These are phyloP conservation scores for Balearica regulorum DNA, from an alignment of 2,797 vertebrate genomes.

Conservation along the genomic window DNA sequence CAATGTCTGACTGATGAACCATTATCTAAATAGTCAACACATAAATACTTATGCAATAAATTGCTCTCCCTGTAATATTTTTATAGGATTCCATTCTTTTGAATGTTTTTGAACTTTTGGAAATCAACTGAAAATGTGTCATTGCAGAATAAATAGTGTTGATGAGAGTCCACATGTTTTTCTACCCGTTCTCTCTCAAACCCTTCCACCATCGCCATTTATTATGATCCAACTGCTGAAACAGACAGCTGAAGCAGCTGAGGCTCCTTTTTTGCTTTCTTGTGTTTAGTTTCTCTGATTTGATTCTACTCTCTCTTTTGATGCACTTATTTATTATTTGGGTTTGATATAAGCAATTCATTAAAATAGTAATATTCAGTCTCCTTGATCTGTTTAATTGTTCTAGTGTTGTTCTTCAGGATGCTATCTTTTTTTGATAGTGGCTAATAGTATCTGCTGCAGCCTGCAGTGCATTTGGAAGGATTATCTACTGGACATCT, in stretches of 20 bases:
- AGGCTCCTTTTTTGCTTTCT: neutral
- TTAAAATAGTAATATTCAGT: neutral
- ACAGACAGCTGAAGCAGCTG: neutral
- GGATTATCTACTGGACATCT: neutral
- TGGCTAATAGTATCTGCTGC: neutral
- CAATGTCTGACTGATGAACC: neutral
- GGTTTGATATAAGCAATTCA: neutral
- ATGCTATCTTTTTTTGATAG: neutral
- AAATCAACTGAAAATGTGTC: neutral
- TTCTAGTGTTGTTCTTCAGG: neutral
- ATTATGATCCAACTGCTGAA: neutral
- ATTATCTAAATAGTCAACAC: neutral
- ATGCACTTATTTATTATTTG: neutral
- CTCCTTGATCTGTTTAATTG: neutral
- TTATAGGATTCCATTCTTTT: neutral
- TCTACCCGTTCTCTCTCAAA: rapidly evolving
- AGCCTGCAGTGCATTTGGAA: neutral
- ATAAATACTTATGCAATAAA: neutral
- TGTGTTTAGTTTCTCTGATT: neutral
- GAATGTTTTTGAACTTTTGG: neutral
- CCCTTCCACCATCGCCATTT: neutral
- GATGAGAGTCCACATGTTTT: neutral
- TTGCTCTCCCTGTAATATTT: neutral
- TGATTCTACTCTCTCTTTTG: neutral
- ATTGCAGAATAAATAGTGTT: neutral